Base-by-base conservation (phyloP, 2,113 vertebrate genomes). In the Platysteira castanea region DNA sequence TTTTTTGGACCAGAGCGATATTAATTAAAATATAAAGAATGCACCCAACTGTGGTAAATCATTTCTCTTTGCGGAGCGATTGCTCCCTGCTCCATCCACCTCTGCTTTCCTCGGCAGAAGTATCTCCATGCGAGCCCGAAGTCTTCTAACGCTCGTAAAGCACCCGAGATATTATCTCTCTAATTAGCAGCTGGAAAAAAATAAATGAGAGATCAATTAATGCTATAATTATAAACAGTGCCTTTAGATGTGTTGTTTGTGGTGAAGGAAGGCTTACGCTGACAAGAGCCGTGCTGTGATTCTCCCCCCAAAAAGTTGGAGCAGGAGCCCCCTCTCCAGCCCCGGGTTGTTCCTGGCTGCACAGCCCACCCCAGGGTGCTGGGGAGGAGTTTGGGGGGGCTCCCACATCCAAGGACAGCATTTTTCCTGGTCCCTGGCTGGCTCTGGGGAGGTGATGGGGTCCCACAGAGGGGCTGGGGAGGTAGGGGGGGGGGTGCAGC, bases 191-290 rank as follows among this genome's bases (percentile, higher is more conserved):
- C 90, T 92, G 88, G 78, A 13, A 84, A 96, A 84, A 96, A 96
- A 95, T 94, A 88, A 97, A 94, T 30, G 60, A 80, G 52, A 97
- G 96, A 98, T 98, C 97, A 97, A 96, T 98, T 98, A 98, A 98
- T 97, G 95, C 90, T 92, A 90, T 97, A 98, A 98, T 98, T 98
- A 96, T 97, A 97, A 97, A 63, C 88, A 97, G 63, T 92, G 96
- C 97, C 88, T 97, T 96, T 97, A 94, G 95, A 97, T 96, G 73
- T 87, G 94, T 95, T 96, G 87, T 91, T 97, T 87, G 87, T 89
- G 94, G 96, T 77, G 95, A 97, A 50, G 7, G 56, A 95, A 95
- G 46, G 82, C 68, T 69, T 95, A 91, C 0, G 24, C 91, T 74
- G 93, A 69, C 41, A 35, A 42, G 80, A 73, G 60, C 82, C 10